phyloP scores from a whole-genome alignment of 2,888 invertebrate species.

The Tupiocoris notatus region DNA sequence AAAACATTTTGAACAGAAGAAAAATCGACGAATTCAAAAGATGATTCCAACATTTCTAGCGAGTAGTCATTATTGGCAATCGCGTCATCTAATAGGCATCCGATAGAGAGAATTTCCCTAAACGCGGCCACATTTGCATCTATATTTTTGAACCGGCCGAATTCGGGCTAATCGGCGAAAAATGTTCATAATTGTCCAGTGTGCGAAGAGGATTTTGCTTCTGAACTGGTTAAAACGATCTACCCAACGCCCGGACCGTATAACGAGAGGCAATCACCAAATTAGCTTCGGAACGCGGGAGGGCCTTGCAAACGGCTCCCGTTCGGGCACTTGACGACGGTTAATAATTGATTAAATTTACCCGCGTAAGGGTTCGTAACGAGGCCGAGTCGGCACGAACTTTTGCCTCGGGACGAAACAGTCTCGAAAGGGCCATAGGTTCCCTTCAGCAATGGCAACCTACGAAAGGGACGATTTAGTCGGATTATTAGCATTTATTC shows the following conservation, averaged over 20 bases:
- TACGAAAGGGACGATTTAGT: neutral
- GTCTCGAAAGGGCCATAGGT: neutral
- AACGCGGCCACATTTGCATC: too few species aligned
- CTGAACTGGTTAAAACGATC: neutral
- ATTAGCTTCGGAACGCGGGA: neutral
- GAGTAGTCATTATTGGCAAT: too few species aligned
- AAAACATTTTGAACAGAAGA: too few species aligned
- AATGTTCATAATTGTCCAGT: neutral
- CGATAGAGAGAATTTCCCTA: too few species aligned
- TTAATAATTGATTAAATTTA: conserved; percentile 44
- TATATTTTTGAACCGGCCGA: too few species aligned
- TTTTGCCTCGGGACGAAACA: neutral
- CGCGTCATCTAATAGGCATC: too few species aligned
- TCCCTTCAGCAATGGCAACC: neutral
- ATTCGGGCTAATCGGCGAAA: too few species aligned
- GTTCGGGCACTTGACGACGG: conserved; percentile 40
- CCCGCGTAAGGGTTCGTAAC: neutral
- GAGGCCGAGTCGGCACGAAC: neutral
- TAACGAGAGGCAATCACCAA: conserved; percentile 14
- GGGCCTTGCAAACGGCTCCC: neutral
- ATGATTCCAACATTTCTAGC: too few species aligned
- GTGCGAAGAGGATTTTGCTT: neutral
- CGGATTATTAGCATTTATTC: conserved; percentile 40
- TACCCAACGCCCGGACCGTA: neutral
- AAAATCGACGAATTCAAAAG: too few species aligned